A percentile compares a stretch with the other conserved stretches of the same genome.
Evolutionary conservation across 1,140 invertebrate genomes (phyloP).

Genomic region (Brachionus paranguensis): DNA sequence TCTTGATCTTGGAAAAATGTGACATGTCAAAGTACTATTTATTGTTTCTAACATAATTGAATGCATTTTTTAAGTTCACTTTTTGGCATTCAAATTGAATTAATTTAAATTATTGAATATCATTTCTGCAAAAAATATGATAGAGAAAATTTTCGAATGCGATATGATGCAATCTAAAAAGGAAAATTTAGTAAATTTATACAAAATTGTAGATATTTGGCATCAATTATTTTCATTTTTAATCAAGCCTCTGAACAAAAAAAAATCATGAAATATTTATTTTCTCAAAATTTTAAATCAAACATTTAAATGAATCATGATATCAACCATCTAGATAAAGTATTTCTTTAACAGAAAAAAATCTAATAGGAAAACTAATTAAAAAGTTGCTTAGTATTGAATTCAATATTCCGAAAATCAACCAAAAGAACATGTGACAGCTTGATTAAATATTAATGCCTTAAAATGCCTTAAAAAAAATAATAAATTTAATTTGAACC

Average conservation of each 20-base stretch:
- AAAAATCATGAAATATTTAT: not conserved
- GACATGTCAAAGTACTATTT: not conserved
- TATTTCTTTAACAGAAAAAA: not conserved
- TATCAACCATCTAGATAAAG: not conserved
- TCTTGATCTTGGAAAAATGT: constrained; percentile 10
- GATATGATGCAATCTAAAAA: not conserved
- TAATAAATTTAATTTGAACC: no score
- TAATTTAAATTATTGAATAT: not conserved
- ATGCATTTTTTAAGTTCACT: not conserved
- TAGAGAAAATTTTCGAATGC: not conserved
- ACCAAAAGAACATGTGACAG: no score
- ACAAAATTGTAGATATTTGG: not conserved
- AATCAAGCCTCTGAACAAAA: not conserved
- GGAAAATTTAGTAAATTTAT: not conserved
- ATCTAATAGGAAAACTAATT: not conserved
- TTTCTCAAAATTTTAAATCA: not conserved
- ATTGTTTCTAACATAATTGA: not conserved
- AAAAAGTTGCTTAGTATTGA: not conserved
- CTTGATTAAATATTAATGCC: no score
- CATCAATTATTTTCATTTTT: not conserved
- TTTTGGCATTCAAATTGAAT: not conserved
- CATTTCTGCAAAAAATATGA: not conserved
- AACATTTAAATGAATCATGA: not conserved
- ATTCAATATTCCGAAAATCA: no score
- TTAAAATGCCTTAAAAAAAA: no score